Evolutionary conservation across 2,797 vertebrate genomes (phyloP).

Genomic region (Pangasius mekongensis): DNA sequence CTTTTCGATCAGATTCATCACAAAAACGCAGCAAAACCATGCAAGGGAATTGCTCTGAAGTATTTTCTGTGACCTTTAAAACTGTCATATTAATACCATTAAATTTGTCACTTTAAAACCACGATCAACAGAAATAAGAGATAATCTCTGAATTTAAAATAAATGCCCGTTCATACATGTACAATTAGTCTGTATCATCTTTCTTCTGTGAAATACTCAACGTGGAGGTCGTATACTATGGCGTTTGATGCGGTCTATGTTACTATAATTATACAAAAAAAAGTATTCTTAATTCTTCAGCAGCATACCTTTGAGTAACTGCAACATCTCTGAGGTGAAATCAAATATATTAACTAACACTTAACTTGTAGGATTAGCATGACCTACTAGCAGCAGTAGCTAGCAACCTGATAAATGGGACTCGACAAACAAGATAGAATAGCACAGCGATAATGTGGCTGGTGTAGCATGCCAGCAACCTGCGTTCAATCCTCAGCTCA

Average conservation of each 20-base stretch:
- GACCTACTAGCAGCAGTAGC: background rate
- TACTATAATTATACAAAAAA: background rate
- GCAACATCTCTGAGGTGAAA: background rate
- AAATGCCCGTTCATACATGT: background rate
- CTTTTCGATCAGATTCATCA: background rate
- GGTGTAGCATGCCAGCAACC: too few relatives aligned
- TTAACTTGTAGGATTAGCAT: background rate
- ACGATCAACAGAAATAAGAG: background rate
- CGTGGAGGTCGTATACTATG: background rate
- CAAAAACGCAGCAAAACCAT: background rate
- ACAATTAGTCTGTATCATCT: background rate
- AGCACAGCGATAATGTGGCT: too few relatives aligned
- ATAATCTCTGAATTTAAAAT: background rate
- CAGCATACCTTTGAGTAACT: background rate
- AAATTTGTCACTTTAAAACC: background rate
- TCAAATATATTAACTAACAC: background rate
- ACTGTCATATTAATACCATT: background rate
- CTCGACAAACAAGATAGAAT: background rate
- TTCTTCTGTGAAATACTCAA: background rate
- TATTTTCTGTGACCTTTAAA: background rate
- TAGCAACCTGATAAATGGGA: background rate
- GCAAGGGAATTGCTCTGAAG: background rate
- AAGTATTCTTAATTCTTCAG: background rate
- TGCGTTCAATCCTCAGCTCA: too few relatives aligned
- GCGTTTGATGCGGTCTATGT: background rate